These are phyloP conservation scores for Triplophysa rosa DNA, from an alignment of 2,113 vertebrate genomes.

Conservation along the genomic window DNA sequence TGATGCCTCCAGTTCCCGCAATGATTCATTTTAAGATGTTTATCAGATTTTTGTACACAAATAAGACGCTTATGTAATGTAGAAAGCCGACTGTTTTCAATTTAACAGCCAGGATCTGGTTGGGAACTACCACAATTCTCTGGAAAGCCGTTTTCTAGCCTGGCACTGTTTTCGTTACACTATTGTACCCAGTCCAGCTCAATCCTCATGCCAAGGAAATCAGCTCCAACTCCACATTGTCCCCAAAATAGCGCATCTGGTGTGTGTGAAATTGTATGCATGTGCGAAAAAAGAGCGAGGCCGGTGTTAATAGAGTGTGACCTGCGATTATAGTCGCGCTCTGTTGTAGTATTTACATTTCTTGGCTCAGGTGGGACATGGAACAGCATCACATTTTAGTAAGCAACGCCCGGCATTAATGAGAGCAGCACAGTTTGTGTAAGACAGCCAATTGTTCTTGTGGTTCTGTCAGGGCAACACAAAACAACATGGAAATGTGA, in stretches of 20 bases:
- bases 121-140: constrained; percentile 16
- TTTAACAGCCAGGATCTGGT: constrained; percentile 41
- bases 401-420: constrained; percentile 23
- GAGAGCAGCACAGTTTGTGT: not conserved
- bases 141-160: constrained; percentile 39
- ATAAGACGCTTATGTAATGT: not conserved
- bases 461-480: not conserved
- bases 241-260: not conserved
- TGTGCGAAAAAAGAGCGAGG: constrained; percentile 11
- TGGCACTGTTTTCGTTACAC: constrained; percentile 46
- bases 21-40: no score
- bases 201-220: constrained; percentile 24
- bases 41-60: not conserved
- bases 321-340: constrained; percentile 14
- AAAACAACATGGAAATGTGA: not conserved
- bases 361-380: constrained; percentile 14
- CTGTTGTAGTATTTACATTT: constrained; percentile 15
- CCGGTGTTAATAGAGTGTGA: constrained; percentile 6
- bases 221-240: constrained; percentile 25
- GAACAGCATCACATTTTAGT: constrained; percentile 25
- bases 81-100: not conserved
- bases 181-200: constrained; percentile 23
- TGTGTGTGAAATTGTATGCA: constrained; percentile 22
- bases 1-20: no score
- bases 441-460: constrained; percentile 6